These are phyloP conservation scores for Maconellicoccus hirsutus DNA, from an alignment of 1,140 invertebrate genomes.

Conservation along the genomic window DNA sequence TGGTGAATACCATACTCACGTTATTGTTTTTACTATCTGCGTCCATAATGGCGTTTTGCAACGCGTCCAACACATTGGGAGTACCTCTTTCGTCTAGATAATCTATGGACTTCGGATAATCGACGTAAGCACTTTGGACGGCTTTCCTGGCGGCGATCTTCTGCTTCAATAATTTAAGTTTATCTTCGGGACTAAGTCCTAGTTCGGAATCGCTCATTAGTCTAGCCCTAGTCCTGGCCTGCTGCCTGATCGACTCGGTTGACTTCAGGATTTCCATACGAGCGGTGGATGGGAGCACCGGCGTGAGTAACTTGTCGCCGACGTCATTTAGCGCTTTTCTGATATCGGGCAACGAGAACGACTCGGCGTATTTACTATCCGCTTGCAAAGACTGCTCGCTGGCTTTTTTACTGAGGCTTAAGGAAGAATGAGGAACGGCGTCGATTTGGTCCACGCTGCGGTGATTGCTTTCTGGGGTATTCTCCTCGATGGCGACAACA, in stretches of 20 bases:
- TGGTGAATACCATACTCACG: not conserved
- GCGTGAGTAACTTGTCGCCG: slow-evolving; percentile 17
- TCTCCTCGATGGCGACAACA: not conserved
- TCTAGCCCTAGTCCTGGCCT: slow-evolving; percentile 48
- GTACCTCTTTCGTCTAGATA: not conserved
- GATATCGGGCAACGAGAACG: slow-evolving; percentile 34
- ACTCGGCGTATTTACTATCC: slow-evolving; percentile 28
- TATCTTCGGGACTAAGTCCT: slow-evolving; percentile 58
- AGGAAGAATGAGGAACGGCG: not conserved
- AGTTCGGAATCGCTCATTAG: slow-evolving; percentile 59
- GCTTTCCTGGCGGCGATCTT: slow-evolving; percentile 36
- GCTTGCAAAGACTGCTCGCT: not conserved
- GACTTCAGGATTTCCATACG: slow-evolving; percentile 32
- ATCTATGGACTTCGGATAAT: slow-evolving; percentile 23
- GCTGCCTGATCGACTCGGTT: slow-evolving; percentile 44
- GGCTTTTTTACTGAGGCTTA: slow-evolving; percentile 19
- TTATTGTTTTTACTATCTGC: not conserved
- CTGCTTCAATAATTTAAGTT: slow-evolving; percentile 43
- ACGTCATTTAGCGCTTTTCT: slow-evolving; percentile 31
- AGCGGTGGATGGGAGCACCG: slow-evolving; percentile 14
- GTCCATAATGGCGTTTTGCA: slow-evolving; percentile 5
- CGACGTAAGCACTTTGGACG: slow-evolving; percentile 30
- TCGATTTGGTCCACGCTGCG: not conserved
- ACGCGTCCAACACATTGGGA: slow-evolving; percentile 17
- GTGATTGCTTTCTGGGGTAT: not conserved